Conservation (phyloP, 2,888 invertebrate species). For the Euspilapteryx auroguttella region DNA sequence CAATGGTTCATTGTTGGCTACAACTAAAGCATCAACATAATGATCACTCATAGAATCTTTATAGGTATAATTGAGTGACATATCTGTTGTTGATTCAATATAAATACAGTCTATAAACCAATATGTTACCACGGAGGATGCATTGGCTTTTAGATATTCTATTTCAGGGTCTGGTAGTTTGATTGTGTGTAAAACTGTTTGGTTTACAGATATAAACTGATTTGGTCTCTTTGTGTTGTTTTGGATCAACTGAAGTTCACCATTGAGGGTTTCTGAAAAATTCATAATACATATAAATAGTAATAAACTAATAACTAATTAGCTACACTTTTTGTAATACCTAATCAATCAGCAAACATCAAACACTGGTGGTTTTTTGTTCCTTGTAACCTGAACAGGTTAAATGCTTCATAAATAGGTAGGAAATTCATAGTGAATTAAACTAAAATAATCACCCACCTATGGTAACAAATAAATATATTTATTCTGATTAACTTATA, state of each 20-base stretch:
- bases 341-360: too few relatives aligned
- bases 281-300: too few relatives aligned
- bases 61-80: conserved; percentile 66
- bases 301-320: too few relatives aligned
- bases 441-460: too few relatives aligned
- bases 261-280: conserved; percentile 66
- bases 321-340: too few relatives aligned
- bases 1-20: conserved; percentile 68
- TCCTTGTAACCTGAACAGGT: too few relatives aligned
- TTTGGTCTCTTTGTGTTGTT: conserved; percentile 54
- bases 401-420: too few relatives aligned
- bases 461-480: too few relatives aligned
- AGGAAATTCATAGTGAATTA: too few relatives aligned
- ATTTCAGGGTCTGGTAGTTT: conserved; percentile 63
- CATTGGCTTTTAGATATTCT: conserved; percentile 51
- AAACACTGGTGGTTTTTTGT: not conserved
- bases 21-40: conserved; percentile 69
- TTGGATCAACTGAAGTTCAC: conserved; percentile 67
- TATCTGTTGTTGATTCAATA: conserved; percentile 65
- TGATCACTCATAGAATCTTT: conserved; percentile 61
- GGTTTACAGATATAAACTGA: conserved; percentile 66
- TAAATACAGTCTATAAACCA: conserved; percentile 82
- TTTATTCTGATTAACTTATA: too few relatives aligned
- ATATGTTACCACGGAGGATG: conserved; percentile 61
- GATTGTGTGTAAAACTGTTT: conserved; percentile 61